phyloP scores from a whole-genome alignment of 2,888 invertebrate species.

The Monopis laevigella region DNA sequence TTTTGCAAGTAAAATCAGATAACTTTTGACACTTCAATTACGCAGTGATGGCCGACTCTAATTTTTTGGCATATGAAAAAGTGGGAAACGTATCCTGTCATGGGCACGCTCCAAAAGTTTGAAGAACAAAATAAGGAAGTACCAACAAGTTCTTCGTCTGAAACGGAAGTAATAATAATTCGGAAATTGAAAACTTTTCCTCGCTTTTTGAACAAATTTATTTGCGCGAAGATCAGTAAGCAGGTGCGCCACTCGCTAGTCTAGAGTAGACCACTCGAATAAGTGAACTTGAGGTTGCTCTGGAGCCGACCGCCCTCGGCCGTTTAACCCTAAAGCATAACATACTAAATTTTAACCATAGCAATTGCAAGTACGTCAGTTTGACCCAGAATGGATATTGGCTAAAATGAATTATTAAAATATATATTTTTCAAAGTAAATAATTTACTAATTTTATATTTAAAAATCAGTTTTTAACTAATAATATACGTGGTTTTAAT shows the following conservation, averaged over 20 bases:
- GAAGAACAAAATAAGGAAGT: constrained; percentile 49
- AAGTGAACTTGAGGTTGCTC: constrained; percentile 18
- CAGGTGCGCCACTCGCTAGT: constrained; percentile 32
- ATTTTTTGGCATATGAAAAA: constrained; percentile 41
- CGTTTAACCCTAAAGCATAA: too few species aligned
- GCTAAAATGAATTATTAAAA: too few species aligned
- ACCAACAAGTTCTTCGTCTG: constrained; percentile 28
- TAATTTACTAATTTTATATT: too few species aligned
- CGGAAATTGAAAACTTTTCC: constrained; percentile 48
- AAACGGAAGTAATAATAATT: constrained; percentile 42
- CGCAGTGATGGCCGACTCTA: constrained; percentile 55
- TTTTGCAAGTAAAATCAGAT: constrained; percentile 67
- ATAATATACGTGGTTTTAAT: too few species aligned
- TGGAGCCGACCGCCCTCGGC: constrained; percentile 23
- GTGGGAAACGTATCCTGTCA: constrained; percentile 50
- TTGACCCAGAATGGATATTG: too few species aligned
- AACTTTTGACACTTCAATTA: constrained; percentile 69
- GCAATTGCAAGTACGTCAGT: too few species aligned
- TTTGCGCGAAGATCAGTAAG: constrained; percentile 29
- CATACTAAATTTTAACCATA: too few species aligned
- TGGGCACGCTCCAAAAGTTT: constrained; percentile 45
- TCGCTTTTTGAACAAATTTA: constrained; percentile 44
- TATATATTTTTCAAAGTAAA: too few species aligned
- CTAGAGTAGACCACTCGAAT: too few species aligned
- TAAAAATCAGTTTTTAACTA: too few species aligned